Percentiles rank a stretch among this genome's conserved stretches.
Conservation (phyloP, 2,888 invertebrate species). For the Dasypolia templi region DNA sequence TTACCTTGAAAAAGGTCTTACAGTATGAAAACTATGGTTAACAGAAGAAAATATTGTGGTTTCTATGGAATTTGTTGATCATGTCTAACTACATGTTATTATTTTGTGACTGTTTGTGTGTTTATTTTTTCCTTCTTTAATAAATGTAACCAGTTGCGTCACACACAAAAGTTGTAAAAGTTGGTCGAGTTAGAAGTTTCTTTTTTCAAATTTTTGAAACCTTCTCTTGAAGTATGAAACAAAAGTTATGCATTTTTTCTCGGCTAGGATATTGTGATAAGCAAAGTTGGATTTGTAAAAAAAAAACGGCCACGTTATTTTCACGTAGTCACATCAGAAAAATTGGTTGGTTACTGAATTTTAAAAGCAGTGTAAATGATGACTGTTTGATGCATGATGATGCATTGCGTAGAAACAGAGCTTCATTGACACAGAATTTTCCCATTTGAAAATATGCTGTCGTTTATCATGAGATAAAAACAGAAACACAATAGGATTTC, state of each 20-base stretch:
- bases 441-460: conserved; percentile 9
- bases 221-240: conserved; percentile 3
- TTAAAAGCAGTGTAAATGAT: neutral
- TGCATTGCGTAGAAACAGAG: neutral
- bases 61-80: conserved; percentile 1
- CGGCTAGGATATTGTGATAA: neutral
- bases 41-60: neutral
- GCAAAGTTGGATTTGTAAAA: neutral
- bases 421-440: conserved; percentile 1
- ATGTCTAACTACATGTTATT: neutral
- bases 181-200: conserved; percentile 27
- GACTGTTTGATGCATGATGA: conserved; percentile 1
- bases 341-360: conserved; percentile 2
- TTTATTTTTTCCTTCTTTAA: conserved; percentile 23
- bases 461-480: conserved; percentile 37
- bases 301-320: neutral
- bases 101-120: conserved; percentile 4
- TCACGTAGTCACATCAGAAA: neutral
- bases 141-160: conserved; percentile 53
- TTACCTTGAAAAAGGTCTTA: conserved; percentile 36
- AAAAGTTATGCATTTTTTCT: conserved; percentile 3
- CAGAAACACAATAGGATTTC: conserved; percentile 44
- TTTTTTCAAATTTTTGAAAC: conserved; percentile 34
- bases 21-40: neutral
- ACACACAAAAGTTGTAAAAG: conserved; percentile 30